Evolutionary conservation across 1,140 invertebrate genomes (phyloP), one percentile per base, ranked within the genome.

Genomic region (Psilanteris sp.): DNA sequence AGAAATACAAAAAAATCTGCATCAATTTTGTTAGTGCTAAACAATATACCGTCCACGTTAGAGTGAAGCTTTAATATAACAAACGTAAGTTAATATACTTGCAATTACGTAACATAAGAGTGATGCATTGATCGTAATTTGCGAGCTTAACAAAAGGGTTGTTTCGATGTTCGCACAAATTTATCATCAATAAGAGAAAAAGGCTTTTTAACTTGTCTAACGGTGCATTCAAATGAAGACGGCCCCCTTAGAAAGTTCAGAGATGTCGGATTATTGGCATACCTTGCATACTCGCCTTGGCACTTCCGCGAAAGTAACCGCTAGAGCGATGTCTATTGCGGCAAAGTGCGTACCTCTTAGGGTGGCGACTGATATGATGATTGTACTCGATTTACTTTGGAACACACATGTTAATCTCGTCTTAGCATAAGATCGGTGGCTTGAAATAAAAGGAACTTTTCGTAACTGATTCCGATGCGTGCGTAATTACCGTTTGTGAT

Each of bases 181-280:
- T 64, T 41, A 57, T 41, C 8, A 10, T 10, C 15, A 66, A 66
- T 43, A 34, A 22, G 29, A 59, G 39, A 61, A 62, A 73, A 62
- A 64, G 48, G 32, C 27, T 77, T 77, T 68, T 41, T 32, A 68
- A 77, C 52, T 37, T 61, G 54, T 34, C 59, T 76, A 71, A 79
- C 70, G 76, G 54, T 72, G 62, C 54, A 78, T 78, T 76, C 52
- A 79, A 80, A 83, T 62, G 78, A 72, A 71, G 77, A 74, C 39
- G 55, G 57, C 66, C 62, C 70, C 55, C 67, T 62, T 83, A 83
- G 85, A 87, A 86, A 87, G 85, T 85, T 81, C 73, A 79, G 43
- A 39, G 62, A 66, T 46, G 61, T 61, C 62, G 78, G 57, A 84
- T 84, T 81, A 85, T 83, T 80, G 73, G 72, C 78, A 86, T 83